Conservation (phyloP, 2,797 vertebrate species). For the Oryzias sinensis region DNA sequence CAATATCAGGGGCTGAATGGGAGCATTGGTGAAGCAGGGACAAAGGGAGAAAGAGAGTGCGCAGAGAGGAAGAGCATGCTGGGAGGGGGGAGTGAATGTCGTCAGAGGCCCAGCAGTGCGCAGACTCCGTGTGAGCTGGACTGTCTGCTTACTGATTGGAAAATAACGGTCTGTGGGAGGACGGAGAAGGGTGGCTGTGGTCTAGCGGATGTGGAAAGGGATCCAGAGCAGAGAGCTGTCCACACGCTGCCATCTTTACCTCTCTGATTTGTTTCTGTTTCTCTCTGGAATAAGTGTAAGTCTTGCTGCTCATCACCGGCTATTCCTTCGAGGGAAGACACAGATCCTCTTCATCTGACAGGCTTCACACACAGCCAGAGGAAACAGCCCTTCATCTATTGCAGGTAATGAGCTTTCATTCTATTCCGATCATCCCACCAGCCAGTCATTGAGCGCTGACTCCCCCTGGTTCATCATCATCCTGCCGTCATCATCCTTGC, state of each 20-base stretch:
- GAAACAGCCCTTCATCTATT: slow-evolving; percentile 37
- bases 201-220: slow-evolving; percentile 50
- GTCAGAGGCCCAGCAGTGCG: slow-evolving; percentile 70
- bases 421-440: neutral
- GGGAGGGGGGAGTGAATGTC: slow-evolving; percentile 44
- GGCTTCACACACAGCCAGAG: slow-evolving; percentile 36
- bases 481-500: slow-evolving; percentile 48
- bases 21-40: slow-evolving; percentile 35
- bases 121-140: slow-evolving; percentile 66
- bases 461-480: slow-evolving; percentile 26
- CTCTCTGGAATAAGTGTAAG: slow-evolving; percentile 62
- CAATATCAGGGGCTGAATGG: slow-evolving; percentile 64
- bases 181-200: slow-evolving; percentile 58
- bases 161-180: slow-evolving; percentile 69
- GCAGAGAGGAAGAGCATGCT: slow-evolving; percentile 26
- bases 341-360: slow-evolving; percentile 53
- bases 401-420: slow-evolving; percentile 67
- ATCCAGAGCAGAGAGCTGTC: slow-evolving; percentile 32
- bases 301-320: slow-evolving; percentile 37
- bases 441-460: slow-evolving; percentile 8
- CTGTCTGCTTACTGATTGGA: slow-evolving; percentile 75
- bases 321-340: slow-evolving; percentile 51
- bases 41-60: slow-evolving; percentile 41
- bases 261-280: neutral
- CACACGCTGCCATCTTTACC: slow-evolving; percentile 42